Conservation (phyloP, 1,140 invertebrate species). For the Oedothorax gibbosus region DNA sequence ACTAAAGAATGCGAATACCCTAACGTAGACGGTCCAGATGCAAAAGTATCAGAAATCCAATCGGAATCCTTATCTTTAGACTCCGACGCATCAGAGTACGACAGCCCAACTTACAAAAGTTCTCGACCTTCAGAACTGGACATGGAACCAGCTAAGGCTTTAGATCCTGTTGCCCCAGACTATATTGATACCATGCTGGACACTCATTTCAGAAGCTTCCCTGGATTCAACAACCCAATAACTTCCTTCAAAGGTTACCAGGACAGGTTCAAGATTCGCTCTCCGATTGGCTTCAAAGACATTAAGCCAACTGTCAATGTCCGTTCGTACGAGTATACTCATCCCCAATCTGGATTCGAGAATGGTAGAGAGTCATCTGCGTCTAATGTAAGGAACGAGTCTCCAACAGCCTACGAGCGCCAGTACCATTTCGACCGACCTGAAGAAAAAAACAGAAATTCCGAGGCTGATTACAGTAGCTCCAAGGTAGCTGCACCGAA, state of each 20-base stretch:
- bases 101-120: slow-evolving; percentile 15
- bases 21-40: slow-evolving; percentile 36
- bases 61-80: not conserved
- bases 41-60: slow-evolving; percentile 42
- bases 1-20: slow-evolving; percentile 59
- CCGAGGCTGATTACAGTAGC: not conserved
- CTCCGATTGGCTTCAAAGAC: slow-evolving; percentile 31
- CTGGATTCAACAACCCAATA: slow-evolving; percentile 30
- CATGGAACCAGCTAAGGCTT: not conserved
- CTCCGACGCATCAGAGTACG: slow-evolving; percentile 1
- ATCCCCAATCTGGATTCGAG: slow-evolving; percentile 44
- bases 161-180: slow-evolving; percentile 40
- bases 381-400: not conserved
- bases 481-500: not conserved
- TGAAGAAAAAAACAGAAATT: not conserved
- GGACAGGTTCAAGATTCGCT: slow-evolving; percentile 43
- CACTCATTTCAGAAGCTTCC: slow-evolving; percentile 50
- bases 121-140: slow-evolving; percentile 32
- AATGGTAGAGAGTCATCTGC: not conserved
- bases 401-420: not conserved
- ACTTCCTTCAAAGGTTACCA: slow-evolving; percentile 46
- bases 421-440: not conserved
- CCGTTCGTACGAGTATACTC: slow-evolving; percentile 27
- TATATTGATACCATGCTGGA: slow-evolving; percentile 54
- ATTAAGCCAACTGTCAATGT: slow-evolving; percentile 43